Conservation (phyloP, 2,113 vertebrate genomes). For the Ceuthmochares aereus region DNA sequence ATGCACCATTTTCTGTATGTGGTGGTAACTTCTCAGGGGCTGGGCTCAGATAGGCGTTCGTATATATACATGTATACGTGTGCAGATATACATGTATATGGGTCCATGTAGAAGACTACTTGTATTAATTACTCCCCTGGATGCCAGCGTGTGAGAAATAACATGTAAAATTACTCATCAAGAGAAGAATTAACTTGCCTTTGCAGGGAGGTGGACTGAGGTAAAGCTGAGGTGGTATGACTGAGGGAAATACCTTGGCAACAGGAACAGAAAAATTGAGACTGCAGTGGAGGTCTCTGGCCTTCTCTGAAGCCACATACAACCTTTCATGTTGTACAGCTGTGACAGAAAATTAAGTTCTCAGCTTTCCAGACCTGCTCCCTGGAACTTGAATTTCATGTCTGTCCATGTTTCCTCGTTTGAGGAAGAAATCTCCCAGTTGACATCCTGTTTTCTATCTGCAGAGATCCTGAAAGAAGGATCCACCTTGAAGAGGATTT, state of each 20-base stretch:
- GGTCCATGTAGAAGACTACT: neutral
- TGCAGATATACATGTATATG: too few species aligned
- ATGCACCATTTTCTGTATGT: neutral
- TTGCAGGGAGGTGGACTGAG: neutral
- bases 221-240: neutral
- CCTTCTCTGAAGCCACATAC: neutral
- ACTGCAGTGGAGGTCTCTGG: neutral
- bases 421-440: slow-evolving; percentile 49
- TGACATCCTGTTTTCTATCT: slow-evolving; percentile 37
- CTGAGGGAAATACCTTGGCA: neutral
- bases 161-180: neutral
- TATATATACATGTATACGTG: fast-evolving
- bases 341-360: neutral
- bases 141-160: neutral
- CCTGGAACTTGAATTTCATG: neutral
- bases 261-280: neutral
- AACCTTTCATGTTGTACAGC: neutral
- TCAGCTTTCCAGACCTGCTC: neutral
- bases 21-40: neutral
- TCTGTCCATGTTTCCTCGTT: slow-evolving; percentile 25
- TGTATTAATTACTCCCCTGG: neutral
- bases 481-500: slow-evolving; percentile 10
- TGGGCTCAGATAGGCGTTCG: neutral
- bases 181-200: neutral
- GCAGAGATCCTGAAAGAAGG: slow-evolving; percentile 44